Conservation (phyloP, 2,888 invertebrate species). For the Heterodera filipjevi region DNA sequence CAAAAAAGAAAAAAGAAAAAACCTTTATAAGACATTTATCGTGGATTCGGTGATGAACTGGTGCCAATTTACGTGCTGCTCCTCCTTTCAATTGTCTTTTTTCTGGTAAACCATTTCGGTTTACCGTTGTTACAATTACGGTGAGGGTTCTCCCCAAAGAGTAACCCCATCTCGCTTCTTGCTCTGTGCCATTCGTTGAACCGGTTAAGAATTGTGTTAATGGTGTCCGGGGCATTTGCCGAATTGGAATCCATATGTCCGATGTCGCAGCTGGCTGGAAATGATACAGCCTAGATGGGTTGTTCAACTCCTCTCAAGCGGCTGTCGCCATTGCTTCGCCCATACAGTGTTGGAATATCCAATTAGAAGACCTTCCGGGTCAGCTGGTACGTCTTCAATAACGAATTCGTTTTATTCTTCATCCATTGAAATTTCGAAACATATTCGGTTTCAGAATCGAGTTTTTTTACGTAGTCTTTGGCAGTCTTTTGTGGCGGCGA, state of each 20-base stretch:
- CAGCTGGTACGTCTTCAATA: neutral
- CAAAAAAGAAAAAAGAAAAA: neutral
- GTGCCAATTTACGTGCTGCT: neutral
- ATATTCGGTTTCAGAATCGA: neutral
- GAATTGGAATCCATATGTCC: slow-evolving; percentile 15
- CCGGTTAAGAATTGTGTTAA: slow-evolving; percentile 15
- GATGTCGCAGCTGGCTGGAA: neutral
- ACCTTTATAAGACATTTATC: slow-evolving; percentile 15
- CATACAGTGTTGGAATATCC: slow-evolving; percentile 12
- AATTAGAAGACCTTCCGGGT: slow-evolving; percentile 15
- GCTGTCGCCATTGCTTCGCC: neutral
- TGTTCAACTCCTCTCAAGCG: neutral
- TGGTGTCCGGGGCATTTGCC: neutral
- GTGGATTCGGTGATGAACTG: neutral
- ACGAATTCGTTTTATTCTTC: neutral
- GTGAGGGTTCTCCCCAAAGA: slow-evolving; percentile 15
- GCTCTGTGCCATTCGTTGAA: slow-evolving; percentile 9
- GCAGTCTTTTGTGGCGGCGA: neutral
- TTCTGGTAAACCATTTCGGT: neutral
- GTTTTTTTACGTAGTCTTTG: slow-evolving; percentile 1
- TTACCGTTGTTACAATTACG: neutral
- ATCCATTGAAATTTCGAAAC: slow-evolving; percentile 5
- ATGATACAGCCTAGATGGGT: slow-evolving; percentile 1
- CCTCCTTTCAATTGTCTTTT: slow-evolving; percentile 7
- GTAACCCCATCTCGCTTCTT: slow-evolving; percentile 4